phyloP scores from a whole-genome alignment of 2,797 vertebrate genomes.

The Vultur gryphus region DNA sequence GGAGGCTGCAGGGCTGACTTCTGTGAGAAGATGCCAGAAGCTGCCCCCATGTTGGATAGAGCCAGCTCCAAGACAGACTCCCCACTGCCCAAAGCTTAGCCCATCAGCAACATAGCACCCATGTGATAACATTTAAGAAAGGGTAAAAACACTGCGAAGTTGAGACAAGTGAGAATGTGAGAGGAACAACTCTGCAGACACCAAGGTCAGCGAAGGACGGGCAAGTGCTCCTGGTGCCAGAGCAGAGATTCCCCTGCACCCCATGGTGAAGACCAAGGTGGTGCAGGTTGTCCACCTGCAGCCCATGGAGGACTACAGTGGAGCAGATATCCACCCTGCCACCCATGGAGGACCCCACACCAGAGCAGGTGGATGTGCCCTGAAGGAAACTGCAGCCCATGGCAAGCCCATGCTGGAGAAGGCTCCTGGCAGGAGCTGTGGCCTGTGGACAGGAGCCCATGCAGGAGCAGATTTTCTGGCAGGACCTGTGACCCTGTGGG shows the following conservation, averaged over 20 bases:
- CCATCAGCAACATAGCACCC: background rate
- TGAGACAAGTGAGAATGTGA: background rate
- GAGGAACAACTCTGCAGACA: background rate
- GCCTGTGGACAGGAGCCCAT: background rate
- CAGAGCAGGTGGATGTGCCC: background rate
- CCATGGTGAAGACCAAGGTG: fast-evolving
- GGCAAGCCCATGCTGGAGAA: background rate
- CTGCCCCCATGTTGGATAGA: background rate
- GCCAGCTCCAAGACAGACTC: background rate
- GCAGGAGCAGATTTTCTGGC: background rate
- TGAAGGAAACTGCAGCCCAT: background rate
- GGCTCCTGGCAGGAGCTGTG: background rate
- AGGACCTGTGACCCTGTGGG: background rate
- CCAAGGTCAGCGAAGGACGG: background rate
- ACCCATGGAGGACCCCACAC: background rate
- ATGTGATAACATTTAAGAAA: background rate
- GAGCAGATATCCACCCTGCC: background rate
- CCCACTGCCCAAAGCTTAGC: background rate
- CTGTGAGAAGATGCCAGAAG: background rate
- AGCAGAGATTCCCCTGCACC: background rate
- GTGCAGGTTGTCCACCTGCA: background rate
- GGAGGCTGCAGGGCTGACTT: background rate
- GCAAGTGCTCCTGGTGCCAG: background rate
- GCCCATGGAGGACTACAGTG: fast-evolving
- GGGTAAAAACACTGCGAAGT: background rate